These are phyloP conservation scores for Psix sp. DNA, from an alignment of 1,140 invertebrate genomes.

Conservation along the genomic window DNA sequence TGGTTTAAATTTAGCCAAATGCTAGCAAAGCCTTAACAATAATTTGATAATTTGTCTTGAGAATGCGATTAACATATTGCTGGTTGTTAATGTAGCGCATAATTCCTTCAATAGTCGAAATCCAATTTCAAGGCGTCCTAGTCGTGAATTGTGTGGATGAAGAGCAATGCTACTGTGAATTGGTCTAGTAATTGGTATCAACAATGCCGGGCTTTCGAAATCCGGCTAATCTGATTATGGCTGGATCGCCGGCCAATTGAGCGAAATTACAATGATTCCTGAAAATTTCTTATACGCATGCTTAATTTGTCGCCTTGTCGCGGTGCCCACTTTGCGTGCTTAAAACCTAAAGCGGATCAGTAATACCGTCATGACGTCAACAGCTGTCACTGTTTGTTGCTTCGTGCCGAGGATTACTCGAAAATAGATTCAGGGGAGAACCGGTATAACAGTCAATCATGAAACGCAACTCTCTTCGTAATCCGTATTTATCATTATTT, in stretches of 20 bases:
- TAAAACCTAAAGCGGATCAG: slow-evolving; percentile 61
- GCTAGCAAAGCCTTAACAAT: too few relatives aligned
- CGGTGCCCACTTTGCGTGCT: slow-evolving; percentile 55
- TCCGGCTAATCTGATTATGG: slow-evolving; percentile 43
- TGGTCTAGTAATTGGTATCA: slow-evolving; percentile 25
- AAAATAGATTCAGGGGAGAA: slow-evolving; percentile 70
- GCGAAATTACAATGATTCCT: slow-evolving; percentile 45
- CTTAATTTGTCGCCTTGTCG: slow-evolving; percentile 56
- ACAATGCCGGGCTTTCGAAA: slow-evolving; percentile 36
- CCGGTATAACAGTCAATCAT: slow-evolving; percentile 63
- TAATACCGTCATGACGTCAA: slow-evolving; percentile 61
- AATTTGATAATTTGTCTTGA: too few relatives aligned
- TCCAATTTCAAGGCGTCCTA: slow-evolving; percentile 33
- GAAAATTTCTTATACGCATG: slow-evolving; percentile 37
- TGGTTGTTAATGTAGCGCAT: slow-evolving; percentile 9
- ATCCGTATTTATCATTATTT: slow-evolving; percentile 73
- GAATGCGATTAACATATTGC: slow-evolving; percentile 10
- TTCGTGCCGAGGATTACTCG: slow-evolving; percentile 73
- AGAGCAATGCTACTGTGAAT: too few relatives aligned
- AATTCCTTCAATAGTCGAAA: slow-evolving; percentile 26
- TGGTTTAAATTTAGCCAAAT: too few relatives aligned
- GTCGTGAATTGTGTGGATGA: slow-evolving; percentile 25
- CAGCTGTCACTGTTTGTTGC: slow-evolving; percentile 75
- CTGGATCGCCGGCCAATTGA: slow-evolving; percentile 28
- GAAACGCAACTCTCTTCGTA: slow-evolving; percentile 67